A percentile compares a stretch with the other conserved stretches of the same genome.
phyloP scores from a whole-genome alignment of 1,140 invertebrate species.

The Harpegnathos saltator region DNA sequence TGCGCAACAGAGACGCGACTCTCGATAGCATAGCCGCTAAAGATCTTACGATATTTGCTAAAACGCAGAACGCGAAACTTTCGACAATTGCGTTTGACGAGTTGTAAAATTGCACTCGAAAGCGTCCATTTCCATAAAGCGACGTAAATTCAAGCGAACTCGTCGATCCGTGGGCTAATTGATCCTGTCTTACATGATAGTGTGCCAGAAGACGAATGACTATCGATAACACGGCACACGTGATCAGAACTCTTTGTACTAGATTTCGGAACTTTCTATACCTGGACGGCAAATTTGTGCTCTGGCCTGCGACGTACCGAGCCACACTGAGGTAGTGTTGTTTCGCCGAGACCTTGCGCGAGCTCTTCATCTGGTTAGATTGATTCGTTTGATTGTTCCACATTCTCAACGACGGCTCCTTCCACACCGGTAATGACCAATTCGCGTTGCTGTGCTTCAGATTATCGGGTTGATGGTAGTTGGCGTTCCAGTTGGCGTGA shows the following conservation, averaged over 20 bases:
- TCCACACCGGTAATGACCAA: conserved; percentile 82
- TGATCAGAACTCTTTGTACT: conserved; percentile 54
- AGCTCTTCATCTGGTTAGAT: conserved; percentile 72
- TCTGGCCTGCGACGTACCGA: conserved; percentile 90
- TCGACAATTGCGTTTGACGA: background rate
- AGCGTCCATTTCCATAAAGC: background rate
- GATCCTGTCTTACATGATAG: background rate
- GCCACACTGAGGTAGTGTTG: conserved; percentile 91
- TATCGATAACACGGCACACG: conserved; percentile 22
- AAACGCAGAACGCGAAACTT: background rate
- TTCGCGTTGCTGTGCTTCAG: conserved; percentile 77
- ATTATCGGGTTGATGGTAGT: conserved; percentile 81
- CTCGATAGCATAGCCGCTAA: background rate
- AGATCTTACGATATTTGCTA: background rate
- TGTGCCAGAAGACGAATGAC: conserved; percentile 32
- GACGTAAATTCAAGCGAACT: background rate
- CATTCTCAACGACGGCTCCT: conserved; percentile 78
- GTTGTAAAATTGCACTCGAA: background rate
- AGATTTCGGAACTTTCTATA: conserved; percentile 75
- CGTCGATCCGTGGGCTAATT: background rate
- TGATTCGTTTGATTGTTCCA: conserved; percentile 76
- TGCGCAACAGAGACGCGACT: background rate
- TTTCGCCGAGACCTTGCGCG: conserved; percentile 88
- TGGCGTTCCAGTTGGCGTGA: conserved; percentile 85
- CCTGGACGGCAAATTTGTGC: conserved; percentile 84